Base-by-base conservation (phyloP, 1,140 invertebrate species). In the Lutraria rhynchaena region DNA sequence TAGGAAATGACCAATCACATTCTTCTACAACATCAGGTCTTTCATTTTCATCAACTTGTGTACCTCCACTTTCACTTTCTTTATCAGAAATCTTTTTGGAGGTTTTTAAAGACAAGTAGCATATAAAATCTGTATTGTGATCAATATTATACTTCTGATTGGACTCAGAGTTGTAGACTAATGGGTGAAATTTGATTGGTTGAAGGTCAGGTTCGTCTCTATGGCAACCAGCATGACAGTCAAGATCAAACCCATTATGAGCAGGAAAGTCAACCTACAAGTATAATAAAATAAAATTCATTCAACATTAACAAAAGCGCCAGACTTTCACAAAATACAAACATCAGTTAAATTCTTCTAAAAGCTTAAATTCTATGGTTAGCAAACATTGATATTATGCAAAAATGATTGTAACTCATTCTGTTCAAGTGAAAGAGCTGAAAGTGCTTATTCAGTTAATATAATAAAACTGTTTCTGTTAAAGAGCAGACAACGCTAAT, bases 1-100 rank as follows among this genome's bases (percentile, higher is more conserved):
- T 67, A 24, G 89, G 89, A 60, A 85, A 60, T 67, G 87, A 87
- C 89, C 89, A 90, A 61, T 82, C 83, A 80, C 41, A 65, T 35
- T 44, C 5, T 31, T 31, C 67, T 37, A 2, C 3, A 13, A n/a
- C 27, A 51, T n/a, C n/a, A 49, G 17, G 27, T 17, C 37, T 5
- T 15, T 53, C 31, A 27, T 33, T 19, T 17, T 19, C 24, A 9
- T 41, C 35, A 3, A 2, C 29, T 5, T 27, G 13, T n/a, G 29
- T 37, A 27, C n/a, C 22, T 35, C 15, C 22, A 35, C 46, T 5
- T 11, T 27, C 24, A 19, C n/a, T 41, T 5, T 74, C 61, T 31
- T 60, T 5, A 9, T 22, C 57, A 11, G 15, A 3, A 24, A 0
- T 71, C 46, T 29, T 41, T 46, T 3, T 15, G 35, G 17, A n/a